phyloP scores from a whole-genome alignment of 2,113 vertebrate species.

The Pleuronectes platessa region DNA sequence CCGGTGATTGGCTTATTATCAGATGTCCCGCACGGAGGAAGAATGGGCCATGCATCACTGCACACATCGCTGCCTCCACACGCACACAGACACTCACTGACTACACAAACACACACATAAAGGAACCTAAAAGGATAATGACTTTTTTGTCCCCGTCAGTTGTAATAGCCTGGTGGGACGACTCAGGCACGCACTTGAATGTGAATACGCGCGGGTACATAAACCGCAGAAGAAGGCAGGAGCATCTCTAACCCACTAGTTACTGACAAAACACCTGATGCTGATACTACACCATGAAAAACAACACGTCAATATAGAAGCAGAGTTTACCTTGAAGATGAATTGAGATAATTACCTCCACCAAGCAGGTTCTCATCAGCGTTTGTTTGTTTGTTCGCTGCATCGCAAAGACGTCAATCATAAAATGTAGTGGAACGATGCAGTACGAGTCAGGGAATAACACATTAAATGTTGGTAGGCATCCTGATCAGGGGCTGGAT shows the following conservation, averaged over 20 bases:
- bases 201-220: not conserved
- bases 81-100: slow-evolving; percentile 9
- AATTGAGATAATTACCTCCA: not conserved
- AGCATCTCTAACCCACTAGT: slow-evolving; percentile 1
- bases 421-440: too few species aligned
- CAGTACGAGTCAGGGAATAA: too few species aligned
- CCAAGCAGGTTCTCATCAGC: not conserved
- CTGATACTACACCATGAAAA: not conserved
- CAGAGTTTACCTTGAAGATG: not conserved
- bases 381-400: not conserved
- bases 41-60: slow-evolving; percentile 66
- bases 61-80: slow-evolving; percentile 37
- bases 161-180: slow-evolving; percentile 15
- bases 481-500: too few species aligned
- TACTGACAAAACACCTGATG: not conserved
- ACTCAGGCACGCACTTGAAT: slow-evolving; percentile 23
- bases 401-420: too few species aligned
- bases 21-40: slow-evolving; percentile 66
- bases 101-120: slow-evolving; percentile 26
- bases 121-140: slow-evolving; percentile 30
- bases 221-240: not conserved
- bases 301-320: not conserved
- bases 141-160: slow-evolving; percentile 4
- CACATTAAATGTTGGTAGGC: too few species aligned
- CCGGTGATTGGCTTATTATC: slow-evolving; percentile 78